These are phyloP conservation scores for Limnephilus marmoratus DNA, from an alignment of 2,888 invertebrate species.

Conservation along the genomic window DNA sequence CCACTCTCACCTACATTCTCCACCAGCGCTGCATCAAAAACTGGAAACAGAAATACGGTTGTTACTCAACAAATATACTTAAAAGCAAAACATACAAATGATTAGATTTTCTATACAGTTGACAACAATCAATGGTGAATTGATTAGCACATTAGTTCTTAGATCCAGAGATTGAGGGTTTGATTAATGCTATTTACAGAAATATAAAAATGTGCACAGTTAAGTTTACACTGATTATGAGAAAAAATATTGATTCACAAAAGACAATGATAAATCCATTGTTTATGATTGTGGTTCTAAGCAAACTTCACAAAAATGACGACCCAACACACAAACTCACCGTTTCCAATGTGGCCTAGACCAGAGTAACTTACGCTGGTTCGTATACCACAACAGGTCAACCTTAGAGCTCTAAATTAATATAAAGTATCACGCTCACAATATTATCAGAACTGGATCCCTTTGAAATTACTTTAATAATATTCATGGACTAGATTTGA, in stretches of 20 bases:
- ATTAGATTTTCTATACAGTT: no score
- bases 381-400: not conserved
- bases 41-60: slow-evolving; percentile 41
- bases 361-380: not conserved
- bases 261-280: no score
- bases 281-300: no score
- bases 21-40: slow-evolving; percentile 73
- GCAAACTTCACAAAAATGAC: not conserved
- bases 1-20: slow-evolving; percentile 86
- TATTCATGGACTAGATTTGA: not conserved
- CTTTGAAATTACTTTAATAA: not conserved
- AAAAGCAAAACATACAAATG: not conserved
- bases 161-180: no score
- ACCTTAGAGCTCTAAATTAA: not conserved
- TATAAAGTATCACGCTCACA: not conserved
- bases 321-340: not conserved
- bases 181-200: no score
- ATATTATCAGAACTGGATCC: no score
- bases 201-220: not conserved
- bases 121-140: no score
- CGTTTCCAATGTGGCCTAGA: no score
- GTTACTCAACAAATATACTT: not conserved
- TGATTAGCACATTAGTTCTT: no score
- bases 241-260: no score
- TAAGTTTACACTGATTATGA: not conserved